Evolutionary conservation across 2,888 invertebrate genomes (phyloP), one percentile per base, ranked within the genome.

Genomic region (Helleia helle): DNA sequence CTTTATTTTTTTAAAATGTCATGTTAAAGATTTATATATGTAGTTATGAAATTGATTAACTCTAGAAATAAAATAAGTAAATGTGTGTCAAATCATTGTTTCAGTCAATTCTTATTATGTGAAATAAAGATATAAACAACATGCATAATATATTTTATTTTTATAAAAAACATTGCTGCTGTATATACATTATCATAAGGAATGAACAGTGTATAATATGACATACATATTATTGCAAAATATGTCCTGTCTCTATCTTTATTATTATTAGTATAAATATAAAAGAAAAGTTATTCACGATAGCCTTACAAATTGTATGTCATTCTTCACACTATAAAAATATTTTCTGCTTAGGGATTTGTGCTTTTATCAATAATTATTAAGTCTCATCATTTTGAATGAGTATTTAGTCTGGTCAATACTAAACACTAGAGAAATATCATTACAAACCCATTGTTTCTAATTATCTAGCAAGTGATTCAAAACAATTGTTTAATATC

Each of bases 1-100:
- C 80, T 79, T 81, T 84, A 84, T 84, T 84, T 84, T 84, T 84
- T 75, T 81, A 74, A 77, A 76, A 75, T 69, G 66, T 76, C 69
- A 72, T 83, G 80, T 80, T 81, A 77, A 72, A 79, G 70, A 77
- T 77, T 77, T 80, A 80, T 80, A 77, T 74, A 75, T 75, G 66
- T 80, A 83, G 80, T 79, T 80, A 80, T 77, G 69, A 67, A 76
- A 74, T 65, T 72, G 54, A 79, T 71, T 81, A 83, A 83, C 77
- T 66, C 81, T 77, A 75, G 64, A 62, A 59, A 50, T 64, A 66
- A 54, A 66, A 56, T 83, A 81, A 79, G 79, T 63, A 72, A 76
- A 80, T 69, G 80, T 63, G 80, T 84, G 83, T 83, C 75, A 81
- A 83, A 56, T 58, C 75, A 73, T 79, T 75, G 79, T 80, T 81